These are phyloP conservation scores for Coenonympha glycerion DNA, from an alignment of 2,888 invertebrate genomes.

Conservation along the genomic window DNA sequence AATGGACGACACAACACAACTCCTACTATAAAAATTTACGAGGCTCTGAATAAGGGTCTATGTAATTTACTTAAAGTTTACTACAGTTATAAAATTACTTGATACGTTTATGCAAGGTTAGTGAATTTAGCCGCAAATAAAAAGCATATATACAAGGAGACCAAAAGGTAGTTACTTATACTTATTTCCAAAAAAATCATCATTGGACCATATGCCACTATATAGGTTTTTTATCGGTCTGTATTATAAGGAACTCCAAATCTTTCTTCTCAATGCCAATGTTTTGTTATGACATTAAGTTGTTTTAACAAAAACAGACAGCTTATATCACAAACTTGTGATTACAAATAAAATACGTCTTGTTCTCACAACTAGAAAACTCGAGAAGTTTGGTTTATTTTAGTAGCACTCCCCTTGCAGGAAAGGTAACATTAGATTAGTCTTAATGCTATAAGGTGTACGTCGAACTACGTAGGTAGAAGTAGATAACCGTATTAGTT, in stretches of 20 bases:
- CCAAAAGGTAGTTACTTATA: no score
- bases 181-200: no score
- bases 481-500: conserved; percentile 1
- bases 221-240: no score
- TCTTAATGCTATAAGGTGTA: neutral
- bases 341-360: neutral
- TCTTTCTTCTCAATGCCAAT: no score
- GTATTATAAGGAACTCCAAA: no score
- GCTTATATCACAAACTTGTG: neutral
- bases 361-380: neutral
- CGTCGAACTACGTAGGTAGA: neutral
- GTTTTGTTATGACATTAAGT: no score
- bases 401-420: neutral
- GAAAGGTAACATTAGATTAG: conserved; percentile 3
- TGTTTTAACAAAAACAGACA: no score
- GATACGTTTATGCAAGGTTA: conserved; percentile 20
- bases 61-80: conserved; percentile 45
- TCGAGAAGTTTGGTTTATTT: neutral
- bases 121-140: conserved; percentile 6
- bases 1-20: neutral
- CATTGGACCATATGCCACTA: no score
- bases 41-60: conserved; percentile 37
- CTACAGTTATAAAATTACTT: conserved; percentile 42
- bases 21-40: conserved; percentile 41
- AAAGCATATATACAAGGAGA: neutral